phyloP scores from a whole-genome alignment of 2,888 invertebrate species.

The Pyrocoelia pectoralis region DNA sequence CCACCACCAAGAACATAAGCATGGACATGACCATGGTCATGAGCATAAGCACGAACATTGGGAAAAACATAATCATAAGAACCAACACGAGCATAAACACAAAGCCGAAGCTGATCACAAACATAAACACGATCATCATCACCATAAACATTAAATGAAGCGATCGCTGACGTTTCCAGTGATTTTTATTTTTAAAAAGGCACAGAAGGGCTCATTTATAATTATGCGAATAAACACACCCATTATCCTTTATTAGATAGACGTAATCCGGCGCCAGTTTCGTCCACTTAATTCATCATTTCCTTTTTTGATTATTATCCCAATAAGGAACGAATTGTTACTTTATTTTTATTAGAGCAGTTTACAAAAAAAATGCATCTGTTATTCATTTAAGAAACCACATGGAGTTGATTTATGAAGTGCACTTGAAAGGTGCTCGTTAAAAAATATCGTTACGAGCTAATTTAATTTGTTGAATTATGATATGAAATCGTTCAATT shows the following conservation, averaged over 20 bases:
- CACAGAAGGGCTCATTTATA: background rate
- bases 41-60: constrained; percentile 1
- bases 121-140: background rate
- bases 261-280: constrained; percentile 23
- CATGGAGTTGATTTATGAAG: background rate
- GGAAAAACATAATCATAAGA: constrained; percentile 7
- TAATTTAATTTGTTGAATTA: constrained; percentile 1
- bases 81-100: constrained; percentile 12
- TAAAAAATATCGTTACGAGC: too few species aligned
- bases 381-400: constrained; percentile 4
- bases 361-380: constrained; percentile 9
- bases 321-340: constrained; percentile 20
- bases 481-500: background rate
- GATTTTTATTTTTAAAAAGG: background rate
- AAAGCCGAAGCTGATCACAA: constrained; percentile 3
- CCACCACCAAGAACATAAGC: constrained; percentile 11
- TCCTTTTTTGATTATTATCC: constrained; percentile 23
- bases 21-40: constrained; percentile 6
- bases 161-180: background rate
- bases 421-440: background rate
- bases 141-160: background rate
- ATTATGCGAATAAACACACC: constrained; percentile 10
- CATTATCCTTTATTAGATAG: constrained; percentile 11
- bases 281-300: constrained; percentile 15
- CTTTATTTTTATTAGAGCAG: constrained; percentile 8